These are phyloP conservation scores for Graptemys geographica DNA, from an alignment of 2,797 vertebrate species.

Conservation along the genomic window DNA sequence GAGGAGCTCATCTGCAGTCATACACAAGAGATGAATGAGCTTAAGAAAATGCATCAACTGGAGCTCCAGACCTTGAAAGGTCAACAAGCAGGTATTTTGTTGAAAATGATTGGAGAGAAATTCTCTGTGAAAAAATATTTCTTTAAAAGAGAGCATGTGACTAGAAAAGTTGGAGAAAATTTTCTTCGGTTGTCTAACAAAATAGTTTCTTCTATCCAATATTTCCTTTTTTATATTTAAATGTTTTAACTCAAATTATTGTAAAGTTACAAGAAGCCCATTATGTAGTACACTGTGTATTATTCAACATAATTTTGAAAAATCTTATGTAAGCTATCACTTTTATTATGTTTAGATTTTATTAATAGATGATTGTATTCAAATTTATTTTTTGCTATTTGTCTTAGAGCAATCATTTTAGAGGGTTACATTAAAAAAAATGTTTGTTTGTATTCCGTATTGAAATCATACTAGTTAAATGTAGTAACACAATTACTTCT, in stretches of 20 bases:
- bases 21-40: constrained; percentile 77
- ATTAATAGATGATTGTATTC: background rate
- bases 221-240: background rate
- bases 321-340: background rate
- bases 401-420: background rate
- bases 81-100: constrained; percentile 79
- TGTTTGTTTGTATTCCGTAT: background rate
- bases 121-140: background rate
- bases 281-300: background rate
- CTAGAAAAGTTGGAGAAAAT: background rate
- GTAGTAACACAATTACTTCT: background rate
- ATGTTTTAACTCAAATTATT: background rate
- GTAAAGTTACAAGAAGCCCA: background rate
- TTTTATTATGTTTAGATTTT: background rate
- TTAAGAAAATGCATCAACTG: constrained; percentile 77
- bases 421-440: background rate
- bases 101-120: background rate
- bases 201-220: background rate
- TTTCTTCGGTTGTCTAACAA: background rate
- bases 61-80: constrained; percentile 77
- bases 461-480: background rate
- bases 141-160: background rate
- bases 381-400: background rate
- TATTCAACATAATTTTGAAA: background rate
- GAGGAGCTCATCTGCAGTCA: constrained; percentile 80